Evolutionary conservation across 2,797 vertebrate species (phyloP).

Genomic region (Crax fasciolata): DNA sequence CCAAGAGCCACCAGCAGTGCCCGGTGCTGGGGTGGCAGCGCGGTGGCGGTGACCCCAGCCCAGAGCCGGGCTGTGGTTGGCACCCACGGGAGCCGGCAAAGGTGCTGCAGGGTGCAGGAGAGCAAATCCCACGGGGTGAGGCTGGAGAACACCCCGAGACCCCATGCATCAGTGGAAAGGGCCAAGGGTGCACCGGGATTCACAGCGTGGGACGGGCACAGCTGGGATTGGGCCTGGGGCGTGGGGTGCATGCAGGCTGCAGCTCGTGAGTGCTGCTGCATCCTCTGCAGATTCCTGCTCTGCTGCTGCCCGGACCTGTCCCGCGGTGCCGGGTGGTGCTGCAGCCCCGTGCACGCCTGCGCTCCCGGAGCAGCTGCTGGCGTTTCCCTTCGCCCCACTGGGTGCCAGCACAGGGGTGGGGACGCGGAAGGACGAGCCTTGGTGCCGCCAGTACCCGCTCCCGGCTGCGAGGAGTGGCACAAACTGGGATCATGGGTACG

Average conservation of each 20-base stretch:
- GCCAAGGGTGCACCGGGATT: neutral
- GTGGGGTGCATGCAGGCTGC: neutral
- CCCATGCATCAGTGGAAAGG: neutral
- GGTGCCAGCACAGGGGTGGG: neutral
- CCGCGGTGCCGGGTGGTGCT: neutral
- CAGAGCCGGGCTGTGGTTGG: too few species aligned
- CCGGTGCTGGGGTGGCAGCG: too few species aligned
- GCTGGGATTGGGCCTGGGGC: neutral
- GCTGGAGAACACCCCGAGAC: neutral
- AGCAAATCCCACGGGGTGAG: neutral
- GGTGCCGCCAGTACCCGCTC: neutral
- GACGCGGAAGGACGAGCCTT: neutral
- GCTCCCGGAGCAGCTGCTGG: neutral
- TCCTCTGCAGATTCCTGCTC: neutral
- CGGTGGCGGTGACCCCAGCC: too few species aligned
- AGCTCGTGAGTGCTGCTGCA: neutral
- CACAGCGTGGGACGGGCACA: neutral
- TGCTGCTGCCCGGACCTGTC: neutral
- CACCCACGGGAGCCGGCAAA: too few species aligned
- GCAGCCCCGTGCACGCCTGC: neutral
- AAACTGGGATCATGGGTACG: too few species aligned
- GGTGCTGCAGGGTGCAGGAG: neutral
- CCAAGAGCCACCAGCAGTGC: too few species aligned
- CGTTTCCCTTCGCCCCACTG: too few species aligned
- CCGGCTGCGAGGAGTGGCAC: neutral